Base-by-base conservation (phyloP, 2,888 invertebrate genomes). In the Hermaeophaga mercurialis region DNA sequence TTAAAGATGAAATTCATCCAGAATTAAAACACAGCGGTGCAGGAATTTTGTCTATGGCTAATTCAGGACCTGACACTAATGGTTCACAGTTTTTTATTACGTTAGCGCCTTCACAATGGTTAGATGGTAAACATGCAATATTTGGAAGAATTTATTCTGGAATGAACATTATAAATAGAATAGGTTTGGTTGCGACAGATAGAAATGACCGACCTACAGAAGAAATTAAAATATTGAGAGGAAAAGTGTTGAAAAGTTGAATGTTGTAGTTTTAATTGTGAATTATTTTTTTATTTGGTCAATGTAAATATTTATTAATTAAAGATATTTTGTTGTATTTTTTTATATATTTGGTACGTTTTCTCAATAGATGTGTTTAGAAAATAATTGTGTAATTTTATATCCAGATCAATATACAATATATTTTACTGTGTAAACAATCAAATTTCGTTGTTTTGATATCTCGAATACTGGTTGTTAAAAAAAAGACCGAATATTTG, bases 41-140 rank as follows among this genome's bases (percentile, higher is more conserved):
- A 15, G 95, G 94, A 0, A 87, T 95, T 54, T 72, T 95, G 26
- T 96, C 96, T 0, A 99, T 99, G 99, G 99, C 99, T 0, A 99
- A 99, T 81, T 90, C 96, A 14, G 97, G 98, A 0, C 96, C 96
- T 0, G 87, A 98, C 72, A 89, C 94, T 4, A 99, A 99, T 77
- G 97, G 97, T 1, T 96, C 96, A 22, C 99, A 99, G 76, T 99
- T 99, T 80, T 99, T 98, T 70, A 93, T 99, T 43, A 96, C 97
- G 0, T 79, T 99, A 58, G 96, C 91, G 0, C 96, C 98, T 1
- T 94, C 96, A 0, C 96, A 97, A 70, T 98, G 98, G 96, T 81
- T 99, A 28, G 98, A 99, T 80, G 92, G 94, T 8, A 97, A 97
- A 76, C 98, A 99, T 78, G 85, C 96, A 1, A 96, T 99, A 73